phyloP scores from a whole-genome alignment of 1,140 invertebrate species.

The Solenopsis invicta region DNA sequence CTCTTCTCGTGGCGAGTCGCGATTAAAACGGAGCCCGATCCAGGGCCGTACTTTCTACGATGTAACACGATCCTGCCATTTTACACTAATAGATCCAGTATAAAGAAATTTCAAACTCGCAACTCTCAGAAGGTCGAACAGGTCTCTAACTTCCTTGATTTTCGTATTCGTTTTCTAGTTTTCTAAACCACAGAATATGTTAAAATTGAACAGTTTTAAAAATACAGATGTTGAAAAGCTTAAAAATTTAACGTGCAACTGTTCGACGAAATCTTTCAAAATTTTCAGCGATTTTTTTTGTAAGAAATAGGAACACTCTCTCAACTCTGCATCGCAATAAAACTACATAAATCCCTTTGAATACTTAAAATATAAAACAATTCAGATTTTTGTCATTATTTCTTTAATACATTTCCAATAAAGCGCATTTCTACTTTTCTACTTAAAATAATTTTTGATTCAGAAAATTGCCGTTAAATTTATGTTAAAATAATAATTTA shows the following conservation, averaged over 20 bases:
- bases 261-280: not conserved
- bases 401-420: too few relatives aligned
- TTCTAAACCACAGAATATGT: not conserved
- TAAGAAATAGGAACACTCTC: not conserved
- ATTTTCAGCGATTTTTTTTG: not conserved
- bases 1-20: constrained; percentile 60
- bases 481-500: too few relatives aligned
- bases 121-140: not conserved
- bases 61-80: not conserved
- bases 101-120: not conserved
- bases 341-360: too few relatives aligned
- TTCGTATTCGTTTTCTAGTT: not conserved
- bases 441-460: too few relatives aligned
- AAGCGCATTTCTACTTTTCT: too few relatives aligned
- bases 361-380: too few relatives aligned
- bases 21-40: constrained; percentile 66
- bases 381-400: too few relatives aligned
- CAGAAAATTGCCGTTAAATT: too few relatives aligned
- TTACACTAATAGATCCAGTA: not conserved
- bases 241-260: not conserved
- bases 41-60: constrained; percentile 64
- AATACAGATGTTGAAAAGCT: not conserved
- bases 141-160: not conserved
- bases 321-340: too few relatives aligned
- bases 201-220: not conserved